These are phyloP conservation scores for Odontothrips loti DNA, from an alignment of 2,888 invertebrate genomes.

Conservation along the genomic window DNA sequence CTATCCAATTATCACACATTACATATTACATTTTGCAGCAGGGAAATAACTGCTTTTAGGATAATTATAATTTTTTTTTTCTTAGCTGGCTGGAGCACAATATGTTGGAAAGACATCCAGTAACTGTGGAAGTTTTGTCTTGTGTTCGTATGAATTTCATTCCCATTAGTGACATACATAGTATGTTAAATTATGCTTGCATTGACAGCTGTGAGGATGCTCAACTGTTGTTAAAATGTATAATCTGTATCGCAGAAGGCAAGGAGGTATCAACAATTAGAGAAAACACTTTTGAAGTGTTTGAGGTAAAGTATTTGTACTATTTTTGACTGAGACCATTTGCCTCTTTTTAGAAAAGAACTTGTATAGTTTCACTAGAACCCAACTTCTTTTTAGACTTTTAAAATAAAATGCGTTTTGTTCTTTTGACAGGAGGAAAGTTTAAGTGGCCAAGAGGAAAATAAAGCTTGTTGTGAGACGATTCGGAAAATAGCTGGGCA, in stretches of 20 bases:
- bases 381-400: too few species aligned
- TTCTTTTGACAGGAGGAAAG: background rate
- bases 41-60: too few species aligned
- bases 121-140: background rate
- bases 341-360: background rate
- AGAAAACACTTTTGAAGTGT: background rate
- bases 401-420: background rate
- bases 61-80: background rate
- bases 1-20: background rate
- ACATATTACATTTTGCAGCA: background rate
- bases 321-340: background rate
- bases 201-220: background rate
- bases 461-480: background rate
- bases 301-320: background rate
- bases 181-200: conserved; percentile 3
- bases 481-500: background rate
- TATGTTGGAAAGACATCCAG: background rate
- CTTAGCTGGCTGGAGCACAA: background rate
- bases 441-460: background rate
- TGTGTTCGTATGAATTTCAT: conserved; percentile 2
- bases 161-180: background rate
- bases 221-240: background rate
- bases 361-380: background rate
- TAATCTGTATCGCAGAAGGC: background rate
- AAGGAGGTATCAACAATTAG: background rate